Conservation (phyloP, 2,113 vertebrate genomes). For the Gila orcuttii region DNA sequence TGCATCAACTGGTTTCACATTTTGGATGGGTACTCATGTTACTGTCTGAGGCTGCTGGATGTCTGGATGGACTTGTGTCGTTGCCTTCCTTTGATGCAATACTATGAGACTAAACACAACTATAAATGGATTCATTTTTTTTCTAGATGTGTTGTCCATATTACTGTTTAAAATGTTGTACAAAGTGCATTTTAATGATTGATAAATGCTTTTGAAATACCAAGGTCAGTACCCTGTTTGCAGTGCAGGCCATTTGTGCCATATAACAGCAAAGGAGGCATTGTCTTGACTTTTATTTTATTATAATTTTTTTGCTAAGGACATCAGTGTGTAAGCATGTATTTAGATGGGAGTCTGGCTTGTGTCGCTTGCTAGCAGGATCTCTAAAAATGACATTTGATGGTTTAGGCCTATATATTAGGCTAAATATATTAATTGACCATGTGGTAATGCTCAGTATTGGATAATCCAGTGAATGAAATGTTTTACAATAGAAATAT, state of each 20-base stretch:
- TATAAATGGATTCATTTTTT: background rate
- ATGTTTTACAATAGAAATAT: background rate
- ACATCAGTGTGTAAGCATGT: background rate
- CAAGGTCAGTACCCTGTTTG: background rate
- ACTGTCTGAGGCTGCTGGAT: background rate
- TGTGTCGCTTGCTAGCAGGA: background rate
- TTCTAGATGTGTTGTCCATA: background rate
- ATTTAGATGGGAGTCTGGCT: background rate
- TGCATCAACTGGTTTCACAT: background rate
- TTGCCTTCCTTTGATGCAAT: background rate
- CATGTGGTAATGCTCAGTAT: background rate
- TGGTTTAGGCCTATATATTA: background rate
- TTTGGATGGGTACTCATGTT: background rate
- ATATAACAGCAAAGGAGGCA: background rate
- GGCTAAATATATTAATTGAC: background rate
- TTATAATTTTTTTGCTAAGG: background rate
- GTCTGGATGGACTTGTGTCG: background rate
- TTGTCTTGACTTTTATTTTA: background rate
- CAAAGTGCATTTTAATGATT: constrained; percentile 30
- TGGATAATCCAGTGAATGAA: background rate
- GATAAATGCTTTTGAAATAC: background rate
- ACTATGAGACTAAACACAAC: background rate
- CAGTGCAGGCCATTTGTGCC: background rate
- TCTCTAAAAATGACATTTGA: background rate
- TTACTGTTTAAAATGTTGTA: background rate